Base-by-base conservation (phyloP, 2,113 vertebrate species). In the Zapornia atra region DNA sequence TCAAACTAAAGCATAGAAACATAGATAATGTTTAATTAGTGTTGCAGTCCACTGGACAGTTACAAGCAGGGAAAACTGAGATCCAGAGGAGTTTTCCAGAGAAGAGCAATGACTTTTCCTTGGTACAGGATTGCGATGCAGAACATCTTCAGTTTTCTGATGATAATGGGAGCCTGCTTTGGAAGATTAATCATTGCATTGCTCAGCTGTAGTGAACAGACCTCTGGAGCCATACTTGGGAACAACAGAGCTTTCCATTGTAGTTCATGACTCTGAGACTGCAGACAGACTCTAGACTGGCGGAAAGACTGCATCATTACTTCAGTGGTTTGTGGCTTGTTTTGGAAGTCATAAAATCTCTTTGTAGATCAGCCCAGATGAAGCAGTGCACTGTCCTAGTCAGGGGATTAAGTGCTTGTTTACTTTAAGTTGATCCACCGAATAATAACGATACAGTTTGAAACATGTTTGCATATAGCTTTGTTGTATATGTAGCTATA, bases 191-290 rank as follows among this genome's bases (percentile, higher is more conserved):
- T 40, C 48, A 25, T 19, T 68, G 15, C 36, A 8, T 68, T 44
- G 16, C 1, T 0, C 33, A 72, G 16, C 19, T 61, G 44, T 25
- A 72, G n/a, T 22, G 19, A 34, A 44, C 34, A 76, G 80, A 68
- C 19, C 12, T 86, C n/a, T 2, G 5, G 38, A 91, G 28, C 16
- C 33, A 19, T 13, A 7, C 29, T 66, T 54, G 61, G 16, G 53
- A 80, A 50, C 20, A 68, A 28, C 14, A 83, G 42, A 71, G 29
- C 21, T 69, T 88, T 36, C 48, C 17, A 51, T 1, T n/a, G n/a
- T 3, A 14, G 36, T 4, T 6, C 5, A 4, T 24, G n/a, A 50
- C 24, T 66, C 33, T 0, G 0, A 1, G 6, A 33, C 36, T 77
- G 33, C 44, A 59, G 33, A 12, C 20, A 63, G n/a, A 18, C 26